Percentiles rank a stretch among this genome's conserved stretches.
Evolutionary conservation across 2,797 vertebrate genomes (phyloP).

Genomic region (Dendrocincla fuliginosa): DNA sequence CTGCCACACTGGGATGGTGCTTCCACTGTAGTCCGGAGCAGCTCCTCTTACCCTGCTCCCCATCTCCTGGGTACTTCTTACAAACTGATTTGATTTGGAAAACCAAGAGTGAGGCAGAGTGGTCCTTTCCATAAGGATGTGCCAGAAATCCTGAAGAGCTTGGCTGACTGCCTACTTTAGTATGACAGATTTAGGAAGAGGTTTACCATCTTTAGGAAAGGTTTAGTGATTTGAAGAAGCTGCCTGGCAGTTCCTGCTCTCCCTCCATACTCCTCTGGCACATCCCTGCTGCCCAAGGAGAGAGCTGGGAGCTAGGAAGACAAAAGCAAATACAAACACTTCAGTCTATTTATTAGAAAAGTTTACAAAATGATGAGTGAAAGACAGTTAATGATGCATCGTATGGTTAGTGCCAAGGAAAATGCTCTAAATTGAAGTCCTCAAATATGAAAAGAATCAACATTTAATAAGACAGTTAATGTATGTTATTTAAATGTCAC

Average conservation of each 20-base stretch:
- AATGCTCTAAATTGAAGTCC: conserved; percentile 47
- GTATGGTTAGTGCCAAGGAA: conserved; percentile 15
- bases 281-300: not conserved
- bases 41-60: not conserved
- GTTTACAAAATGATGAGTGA: conserved; percentile 56
- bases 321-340: conserved; percentile 8
- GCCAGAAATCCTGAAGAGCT: not conserved
- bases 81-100: not conserved
- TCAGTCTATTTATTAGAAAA: not conserved
- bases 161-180: not conserved
- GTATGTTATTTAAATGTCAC: conserved; percentile 68
- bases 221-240: not conserved
- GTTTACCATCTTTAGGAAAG: not conserved
- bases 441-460: conserved; percentile 67
- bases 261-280: not conserved
- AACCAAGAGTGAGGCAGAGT: not conserved
- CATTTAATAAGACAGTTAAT: conserved; percentile 71
- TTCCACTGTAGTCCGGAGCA: not conserved
- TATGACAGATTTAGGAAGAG: not conserved
- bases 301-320: not conserved
- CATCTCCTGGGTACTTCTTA: not conserved
- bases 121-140: not conserved
- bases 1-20: not conserved
- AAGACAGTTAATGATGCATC: conserved; percentile 67
- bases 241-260: not conserved